Evolutionary conservation across 1,140 invertebrate genomes (phyloP), one percentile per base, ranked within the genome.

Genomic region (Anoplolepis gracilipes): DNA sequence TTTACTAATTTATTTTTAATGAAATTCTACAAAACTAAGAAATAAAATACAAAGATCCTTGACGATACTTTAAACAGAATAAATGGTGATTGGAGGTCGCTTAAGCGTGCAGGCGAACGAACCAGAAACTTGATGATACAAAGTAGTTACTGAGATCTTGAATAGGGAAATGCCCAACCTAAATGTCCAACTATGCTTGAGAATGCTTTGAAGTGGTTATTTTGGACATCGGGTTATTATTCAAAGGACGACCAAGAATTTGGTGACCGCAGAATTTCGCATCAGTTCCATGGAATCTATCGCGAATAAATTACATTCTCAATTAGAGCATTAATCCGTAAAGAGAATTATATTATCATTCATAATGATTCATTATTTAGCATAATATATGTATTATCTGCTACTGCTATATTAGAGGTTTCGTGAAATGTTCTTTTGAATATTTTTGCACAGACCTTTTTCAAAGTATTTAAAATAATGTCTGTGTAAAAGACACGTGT

Each of bases 131-230:
- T 46, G 67, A 30, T 33, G 19, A 42, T 22, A 36, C 53, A n/a
- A 25, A 59, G 55, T 72, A 73, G 53, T 82, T 82, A 59, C 78
- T 33, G 67, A 53, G 65, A 73, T 82, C 78, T 82, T 82, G 67
- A 82, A 82, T 46, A 82, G 67, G 13, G 8, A 39, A 82, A 82
- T 82, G 67, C 55, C 10, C 78, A 72, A 73, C 19, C 67, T 55
- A 46, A 42, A 82, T 82, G 78, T 82, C 78, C 53, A 53, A 73
- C 53, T 61, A 73, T 39, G 36, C 42, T n/a, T 28, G 53, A 49
- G 53, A 73, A 72, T 73, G 53, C 55, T 82, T 82, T 82, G 67
- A 82, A 82, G 67, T 82, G 67, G 67, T 73, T 82, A 82, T 19
- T 36, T 82, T 30, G 67, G 36, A 82, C 25, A 22, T 69, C 28